phyloP scores from a whole-genome alignment of 2,888 invertebrate species.

The Diadromus collaris region DNA sequence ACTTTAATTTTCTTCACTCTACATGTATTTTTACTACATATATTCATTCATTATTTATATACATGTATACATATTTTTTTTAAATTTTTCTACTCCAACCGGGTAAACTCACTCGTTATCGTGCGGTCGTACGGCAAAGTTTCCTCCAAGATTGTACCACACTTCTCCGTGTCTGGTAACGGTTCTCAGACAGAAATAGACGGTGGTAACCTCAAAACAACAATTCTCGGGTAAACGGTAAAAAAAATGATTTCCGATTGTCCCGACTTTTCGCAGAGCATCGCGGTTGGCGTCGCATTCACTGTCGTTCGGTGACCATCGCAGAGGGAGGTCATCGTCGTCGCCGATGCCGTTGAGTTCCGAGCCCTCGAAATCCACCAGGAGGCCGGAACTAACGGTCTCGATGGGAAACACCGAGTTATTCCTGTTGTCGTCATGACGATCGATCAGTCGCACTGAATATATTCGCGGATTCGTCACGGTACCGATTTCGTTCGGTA shows the following conservation, averaged over 20 bases:
- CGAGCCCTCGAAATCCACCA: conserved; percentile 69
- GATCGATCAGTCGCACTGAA: conserved; percentile 62
- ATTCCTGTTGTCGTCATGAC: conserved; percentile 15
- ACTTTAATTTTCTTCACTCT: not conserved
- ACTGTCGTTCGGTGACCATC: conserved; percentile 68
- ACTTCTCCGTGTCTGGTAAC: conserved; percentile 59
- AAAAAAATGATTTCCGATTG: conserved; percentile 60
- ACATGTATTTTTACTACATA: not conserved
- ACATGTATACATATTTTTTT: not conserved
- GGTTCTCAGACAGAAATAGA: conserved; percentile 74
- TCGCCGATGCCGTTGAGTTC: conserved; percentile 57
- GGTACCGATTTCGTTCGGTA: conserved; percentile 57
- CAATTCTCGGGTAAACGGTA: conserved; percentile 66
- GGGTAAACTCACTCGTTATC: conserved; percentile 68
- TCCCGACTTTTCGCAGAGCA: conserved; percentile 62
- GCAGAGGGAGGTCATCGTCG: conserved; percentile 61
- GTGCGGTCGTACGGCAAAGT: conserved; percentile 65
- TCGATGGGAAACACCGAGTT: conserved; percentile 18
- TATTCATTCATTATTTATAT: too few species aligned
- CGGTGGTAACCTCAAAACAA: conserved; percentile 69
- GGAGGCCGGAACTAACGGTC: conserved; percentile 38
- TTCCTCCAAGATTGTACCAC: conserved; percentile 72
- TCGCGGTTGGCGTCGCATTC: conserved; percentile 63
- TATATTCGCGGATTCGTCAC: conserved; percentile 55
- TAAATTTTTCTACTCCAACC: conserved; percentile 2